Conservation (phyloP, 1,140 invertebrate genomes). For the Tenebrio molitor region DNA sequence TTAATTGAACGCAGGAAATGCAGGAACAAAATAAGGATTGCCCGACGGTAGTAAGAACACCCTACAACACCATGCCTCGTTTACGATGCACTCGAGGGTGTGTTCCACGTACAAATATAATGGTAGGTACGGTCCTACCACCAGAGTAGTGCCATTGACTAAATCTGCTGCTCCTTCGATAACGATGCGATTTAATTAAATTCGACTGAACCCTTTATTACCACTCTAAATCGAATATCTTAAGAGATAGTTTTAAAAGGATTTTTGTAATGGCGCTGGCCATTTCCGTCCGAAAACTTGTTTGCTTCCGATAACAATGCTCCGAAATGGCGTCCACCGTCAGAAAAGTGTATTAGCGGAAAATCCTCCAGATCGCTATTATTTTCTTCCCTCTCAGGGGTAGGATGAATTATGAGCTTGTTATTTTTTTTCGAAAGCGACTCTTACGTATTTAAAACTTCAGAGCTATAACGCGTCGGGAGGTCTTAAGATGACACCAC, state of each 20-base stretch:
- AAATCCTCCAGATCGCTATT: slow-evolving; percentile 28
- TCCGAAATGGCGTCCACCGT: slow-evolving; percentile 22
- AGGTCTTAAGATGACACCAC: not conserved
- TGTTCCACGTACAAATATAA: slow-evolving; percentile 29
- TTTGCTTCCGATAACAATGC: slow-evolving; percentile 21
- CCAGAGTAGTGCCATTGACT: not conserved
- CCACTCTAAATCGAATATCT: slow-evolving; percentile 16
- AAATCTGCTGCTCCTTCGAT: slow-evolving; percentile 24
- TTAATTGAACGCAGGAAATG: slow-evolving; percentile 34
- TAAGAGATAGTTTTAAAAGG: slow-evolving; percentile 19
- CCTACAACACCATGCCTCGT: slow-evolving; percentile 32
- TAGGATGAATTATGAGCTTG: slow-evolving; percentile 32
- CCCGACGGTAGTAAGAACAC: slow-evolving; percentile 21
- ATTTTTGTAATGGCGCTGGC: slow-evolving; percentile 25
- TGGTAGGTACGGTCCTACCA: slow-evolving; percentile 5
- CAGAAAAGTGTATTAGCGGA: slow-evolving; percentile 31
- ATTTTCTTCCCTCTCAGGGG: slow-evolving; percentile 10
- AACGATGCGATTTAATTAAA: slow-evolving; percentile 30
- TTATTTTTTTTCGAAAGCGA: slow-evolving; percentile 1
- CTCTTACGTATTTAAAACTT: slow-evolving; percentile 15
- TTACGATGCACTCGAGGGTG: slow-evolving; percentile 27
- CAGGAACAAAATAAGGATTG: slow-evolving; percentile 20
- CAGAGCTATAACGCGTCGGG: not conserved
- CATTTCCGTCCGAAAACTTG: slow-evolving; percentile 34
- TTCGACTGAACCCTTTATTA: slow-evolving; percentile 19